Conservation (phyloP, 2,797 vertebrate genomes). For the Falco cherrug region DNA sequence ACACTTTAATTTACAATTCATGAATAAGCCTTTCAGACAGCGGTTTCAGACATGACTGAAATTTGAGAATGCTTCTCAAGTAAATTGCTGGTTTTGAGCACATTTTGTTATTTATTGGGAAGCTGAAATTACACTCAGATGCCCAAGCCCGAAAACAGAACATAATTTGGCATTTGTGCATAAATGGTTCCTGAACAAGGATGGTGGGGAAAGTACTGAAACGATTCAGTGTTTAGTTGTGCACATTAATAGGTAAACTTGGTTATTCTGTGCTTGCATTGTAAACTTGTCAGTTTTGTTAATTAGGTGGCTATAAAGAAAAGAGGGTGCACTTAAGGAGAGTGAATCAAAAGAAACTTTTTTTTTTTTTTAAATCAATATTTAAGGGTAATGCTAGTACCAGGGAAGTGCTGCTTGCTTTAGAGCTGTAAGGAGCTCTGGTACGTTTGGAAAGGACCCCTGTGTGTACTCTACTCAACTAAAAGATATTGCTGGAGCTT, state of each 20-base stretch:
- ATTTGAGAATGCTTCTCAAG: background rate
- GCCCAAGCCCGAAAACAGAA: background rate
- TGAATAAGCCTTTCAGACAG: constrained; percentile 9
- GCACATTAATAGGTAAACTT: background rate
- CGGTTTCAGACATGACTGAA: background rate
- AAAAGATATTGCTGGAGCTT: background rate
- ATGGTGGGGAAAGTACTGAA: background rate
- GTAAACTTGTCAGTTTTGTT: background rate
- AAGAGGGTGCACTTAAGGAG: background rate
- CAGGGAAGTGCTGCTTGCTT: background rate
- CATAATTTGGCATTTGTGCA: background rate
- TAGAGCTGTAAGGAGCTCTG: background rate
- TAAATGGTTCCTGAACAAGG: background rate
- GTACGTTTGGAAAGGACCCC: background rate
- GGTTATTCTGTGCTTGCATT: background rate
- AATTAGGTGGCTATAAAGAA: background rate
- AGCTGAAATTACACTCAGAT: background rate
- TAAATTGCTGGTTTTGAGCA: constrained; percentile 24
- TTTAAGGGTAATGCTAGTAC: background rate
- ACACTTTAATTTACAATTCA: constrained; percentile 21
- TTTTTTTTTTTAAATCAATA: background rate
- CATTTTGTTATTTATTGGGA: background rate
- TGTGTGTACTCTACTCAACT: accelerated
- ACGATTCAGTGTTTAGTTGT: background rate
- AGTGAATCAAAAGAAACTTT: background rate